Percentiles rank a stretch among this genome's conserved stretches.
These are phyloP conservation scores for Furcifer pardalis DNA, from an alignment of 2,797 vertebrate genomes.

Conservation along the genomic window DNA sequence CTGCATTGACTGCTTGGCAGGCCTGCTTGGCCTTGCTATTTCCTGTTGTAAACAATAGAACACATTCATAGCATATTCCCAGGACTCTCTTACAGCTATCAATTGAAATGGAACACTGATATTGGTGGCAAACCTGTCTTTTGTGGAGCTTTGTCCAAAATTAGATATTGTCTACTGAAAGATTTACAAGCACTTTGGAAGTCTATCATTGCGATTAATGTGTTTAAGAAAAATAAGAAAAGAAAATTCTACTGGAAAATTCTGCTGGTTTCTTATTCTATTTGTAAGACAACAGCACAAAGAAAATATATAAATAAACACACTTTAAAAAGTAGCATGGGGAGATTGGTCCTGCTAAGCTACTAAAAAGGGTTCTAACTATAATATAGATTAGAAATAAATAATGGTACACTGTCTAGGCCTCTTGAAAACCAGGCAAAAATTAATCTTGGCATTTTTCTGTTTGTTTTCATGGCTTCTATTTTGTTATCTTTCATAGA, in stretches of 20 bases:
- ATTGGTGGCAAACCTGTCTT: neutral
- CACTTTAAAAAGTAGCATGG: neutral
- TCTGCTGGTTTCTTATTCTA: neutral
- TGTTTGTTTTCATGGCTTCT: constrained; percentile 25
- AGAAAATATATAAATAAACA: constrained; percentile 8
- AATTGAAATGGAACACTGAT: neutral
- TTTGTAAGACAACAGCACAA: neutral
- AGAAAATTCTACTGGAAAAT: constrained; percentile 6
- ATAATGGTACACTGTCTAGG: neutral
- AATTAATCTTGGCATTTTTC: neutral
- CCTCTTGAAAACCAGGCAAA: neutral
- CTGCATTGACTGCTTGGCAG: neutral
- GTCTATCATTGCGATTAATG: neutral
- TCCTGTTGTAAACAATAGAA: neutral
- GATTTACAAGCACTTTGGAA: neutral
- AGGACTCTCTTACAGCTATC: neutral
- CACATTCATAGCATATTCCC: neutral
- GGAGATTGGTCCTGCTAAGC: neutral
- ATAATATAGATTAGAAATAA: constrained; percentile 9
- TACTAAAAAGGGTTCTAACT: constrained; percentile 18
- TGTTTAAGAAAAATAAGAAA: neutral
- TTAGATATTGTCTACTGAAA: neutral
- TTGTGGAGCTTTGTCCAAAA: neutral
- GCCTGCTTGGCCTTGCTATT: neutral
- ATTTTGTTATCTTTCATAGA: constrained; percentile 28